phyloP scores from a whole-genome alignment of 2,113 vertebrate genomes.

The Craseonycteris thonglongyai region DNA sequence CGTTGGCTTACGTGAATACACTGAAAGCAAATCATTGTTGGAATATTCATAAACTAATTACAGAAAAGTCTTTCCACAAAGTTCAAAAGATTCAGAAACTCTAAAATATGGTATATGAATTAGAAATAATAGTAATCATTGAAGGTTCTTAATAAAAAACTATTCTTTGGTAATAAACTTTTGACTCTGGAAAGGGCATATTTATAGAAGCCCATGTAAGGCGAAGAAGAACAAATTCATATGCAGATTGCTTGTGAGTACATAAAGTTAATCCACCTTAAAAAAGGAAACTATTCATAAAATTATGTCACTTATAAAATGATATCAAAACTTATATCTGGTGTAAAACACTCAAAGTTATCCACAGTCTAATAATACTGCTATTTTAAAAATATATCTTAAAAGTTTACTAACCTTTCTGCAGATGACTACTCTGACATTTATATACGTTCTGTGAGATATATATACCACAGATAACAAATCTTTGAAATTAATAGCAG shows the following conservation, averaged over 20 bases:
- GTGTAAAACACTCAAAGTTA: not conserved
- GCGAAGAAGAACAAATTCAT: not conserved
- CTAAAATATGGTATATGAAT: not conserved
- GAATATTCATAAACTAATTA: not conserved
- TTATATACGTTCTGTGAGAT: conserved; percentile 86
- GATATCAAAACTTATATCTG: not conserved
- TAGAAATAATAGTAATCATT: not conserved
- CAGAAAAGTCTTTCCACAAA: not conserved
- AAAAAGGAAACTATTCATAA: not conserved
- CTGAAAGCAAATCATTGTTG: not conserved
- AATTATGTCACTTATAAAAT: not conserved
- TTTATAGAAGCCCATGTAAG: not conserved
- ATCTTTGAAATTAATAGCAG: conserved; percentile 92
- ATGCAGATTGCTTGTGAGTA: not conserved
- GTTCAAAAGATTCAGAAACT: not conserved
- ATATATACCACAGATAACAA: conserved; percentile 92
- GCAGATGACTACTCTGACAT: conserved; percentile 90
- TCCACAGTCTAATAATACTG: not conserved
- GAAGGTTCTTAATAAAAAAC: not conserved
- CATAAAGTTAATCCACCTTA: not conserved
- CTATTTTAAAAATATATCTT: not conserved
- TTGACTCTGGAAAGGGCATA: not conserved
- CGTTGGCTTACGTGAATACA: not conserved
- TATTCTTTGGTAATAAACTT: not conserved
- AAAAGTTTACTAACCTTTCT: conserved; percentile 88